phyloP scores from a whole-genome alignment of 2,113 vertebrate genomes.

The Odontesthes bonariensis region DNA sequence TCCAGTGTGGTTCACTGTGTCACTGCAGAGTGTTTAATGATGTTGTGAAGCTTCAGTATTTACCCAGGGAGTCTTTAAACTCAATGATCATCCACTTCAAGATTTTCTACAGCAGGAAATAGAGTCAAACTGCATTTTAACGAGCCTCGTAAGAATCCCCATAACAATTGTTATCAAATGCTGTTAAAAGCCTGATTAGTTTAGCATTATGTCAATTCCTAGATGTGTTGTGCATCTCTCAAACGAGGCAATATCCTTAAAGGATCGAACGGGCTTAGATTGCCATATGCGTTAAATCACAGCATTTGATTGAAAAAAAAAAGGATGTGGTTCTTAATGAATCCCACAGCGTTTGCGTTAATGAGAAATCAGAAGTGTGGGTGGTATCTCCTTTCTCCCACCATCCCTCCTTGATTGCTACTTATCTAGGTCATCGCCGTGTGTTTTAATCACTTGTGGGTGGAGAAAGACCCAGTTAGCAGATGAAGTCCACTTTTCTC shows the following conservation, averaged over 20 bases:
- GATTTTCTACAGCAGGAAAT: slow-evolving; percentile 10
- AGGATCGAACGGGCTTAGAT: slow-evolving; percentile 1
- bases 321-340: slow-evolving; percentile 17
- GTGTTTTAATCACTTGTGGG: slow-evolving; percentile 61
- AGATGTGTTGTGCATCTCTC: slow-evolving; percentile 26
- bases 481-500: slow-evolving; percentile 55
- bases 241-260: neutral
- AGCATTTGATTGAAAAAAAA: slow-evolving; percentile 37
- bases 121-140: slow-evolving; percentile 49
- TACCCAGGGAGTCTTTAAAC: slow-evolving; percentile 31
- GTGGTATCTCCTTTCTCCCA: slow-evolving; percentile 10
- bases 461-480: slow-evolving; percentile 42
- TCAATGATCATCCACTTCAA: slow-evolving; percentile 5
- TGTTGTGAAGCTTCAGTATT: slow-evolving; percentile 5
- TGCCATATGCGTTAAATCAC: neutral
- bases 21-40: slow-evolving; percentile 1
- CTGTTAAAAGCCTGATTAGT: slow-evolving; percentile 60
- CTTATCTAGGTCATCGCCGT: slow-evolving; percentile 56
- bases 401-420: slow-evolving; percentile 55
- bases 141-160: slow-evolving; percentile 21
- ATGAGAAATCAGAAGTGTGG: slow-evolving; percentile 48
- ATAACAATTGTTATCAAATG: slow-evolving; percentile 34
- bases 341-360: slow-evolving; percentile 17
- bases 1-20: neutral
- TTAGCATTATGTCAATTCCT: slow-evolving; percentile 35